Evolutionary conservation across 53 echinoderm and acorn worm species (phyloP), one percentile per base, ranked within the genome.

Genomic region (Luidia sarsii): DNA sequence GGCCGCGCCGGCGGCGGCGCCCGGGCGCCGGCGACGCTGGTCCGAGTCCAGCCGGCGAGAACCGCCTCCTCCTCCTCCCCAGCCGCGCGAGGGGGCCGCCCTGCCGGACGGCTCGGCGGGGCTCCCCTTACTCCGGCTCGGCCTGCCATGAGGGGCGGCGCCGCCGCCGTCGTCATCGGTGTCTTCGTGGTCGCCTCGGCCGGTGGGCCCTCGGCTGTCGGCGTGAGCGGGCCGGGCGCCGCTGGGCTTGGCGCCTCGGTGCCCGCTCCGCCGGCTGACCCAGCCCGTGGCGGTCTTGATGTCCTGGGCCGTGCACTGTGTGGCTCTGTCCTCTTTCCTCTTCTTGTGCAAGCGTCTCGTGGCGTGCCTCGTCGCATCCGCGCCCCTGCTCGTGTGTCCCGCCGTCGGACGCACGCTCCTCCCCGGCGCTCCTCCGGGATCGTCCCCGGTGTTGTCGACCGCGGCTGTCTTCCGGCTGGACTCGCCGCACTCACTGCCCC

Each of bases 271-370:
- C 66, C 89, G 65, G 65, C 83, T 94, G 2, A 91, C 67, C 99
- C 99, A 99, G 0, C 99, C 99, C 2, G 99, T 99, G 20, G 80
- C 91, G 4, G 62, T 83, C 71, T 91, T 94, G 30, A 99, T 99
- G 64, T 89, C 91, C 28, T 99, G 90, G 2, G 99, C 89, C 46
- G 89, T 87, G 60, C 99, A 99, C 65, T 99, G 99, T 2, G 99
- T 94, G 28, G 75, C 84, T 56, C 84, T 94, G 31, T 91, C 84
- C 37, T 70, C 73, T 32, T 77, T 77, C 13, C 77, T 59, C 48
- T 61, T 77, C 60, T 77, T 77, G 77, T 77, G 48, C 2, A 38
- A 5, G 41, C 60, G 35, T 32, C 77, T 38, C 27, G 23, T 28
- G 28, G 59, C 28, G 38, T 10, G 15, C 30, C 48, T 60, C 18